Conservation (phyloP, 2,113 vertebrate genomes). For the Pterophyllum scalare region DNA sequence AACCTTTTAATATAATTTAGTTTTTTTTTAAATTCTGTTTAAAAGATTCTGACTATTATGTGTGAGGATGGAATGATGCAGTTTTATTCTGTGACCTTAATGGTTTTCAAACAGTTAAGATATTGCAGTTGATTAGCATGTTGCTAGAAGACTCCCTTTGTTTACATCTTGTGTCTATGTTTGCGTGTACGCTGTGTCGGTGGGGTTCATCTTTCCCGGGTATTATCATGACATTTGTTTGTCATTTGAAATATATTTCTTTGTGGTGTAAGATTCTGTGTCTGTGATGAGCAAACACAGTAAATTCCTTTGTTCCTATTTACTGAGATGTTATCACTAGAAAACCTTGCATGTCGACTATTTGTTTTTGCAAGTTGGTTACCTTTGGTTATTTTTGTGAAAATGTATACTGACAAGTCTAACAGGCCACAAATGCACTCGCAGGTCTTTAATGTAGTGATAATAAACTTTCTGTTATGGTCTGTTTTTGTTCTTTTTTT, state of each 20-base stretch:
- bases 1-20: not conserved
- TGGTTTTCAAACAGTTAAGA: not conserved
- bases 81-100: not conserved
- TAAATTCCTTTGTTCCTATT: not conserved
- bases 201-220: not conserved
- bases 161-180: not conserved
- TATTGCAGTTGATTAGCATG: too few relatives aligned
- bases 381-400: not conserved
- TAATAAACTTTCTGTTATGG: not conserved
- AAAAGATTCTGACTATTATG: not conserved
- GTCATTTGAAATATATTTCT: constrained; percentile 47
- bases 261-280: not conserved
- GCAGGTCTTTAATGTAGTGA: not conserved
- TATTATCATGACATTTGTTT: constrained; percentile 72
- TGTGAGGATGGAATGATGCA: not conserved
- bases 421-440: not conserved
- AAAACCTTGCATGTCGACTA: constrained; percentile 1
- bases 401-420: not conserved
- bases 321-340: not conserved
- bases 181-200: not conserved
- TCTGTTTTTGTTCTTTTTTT: constrained; percentile 15
- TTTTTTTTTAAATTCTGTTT: not conserved
- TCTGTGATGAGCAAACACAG: not conserved
- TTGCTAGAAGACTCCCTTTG: not conserved
- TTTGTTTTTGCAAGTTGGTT: not conserved